Evolutionary conservation across 1,140 invertebrate genomes (phyloP).

Genomic region (Euwallacea fornicatus): DNA sequence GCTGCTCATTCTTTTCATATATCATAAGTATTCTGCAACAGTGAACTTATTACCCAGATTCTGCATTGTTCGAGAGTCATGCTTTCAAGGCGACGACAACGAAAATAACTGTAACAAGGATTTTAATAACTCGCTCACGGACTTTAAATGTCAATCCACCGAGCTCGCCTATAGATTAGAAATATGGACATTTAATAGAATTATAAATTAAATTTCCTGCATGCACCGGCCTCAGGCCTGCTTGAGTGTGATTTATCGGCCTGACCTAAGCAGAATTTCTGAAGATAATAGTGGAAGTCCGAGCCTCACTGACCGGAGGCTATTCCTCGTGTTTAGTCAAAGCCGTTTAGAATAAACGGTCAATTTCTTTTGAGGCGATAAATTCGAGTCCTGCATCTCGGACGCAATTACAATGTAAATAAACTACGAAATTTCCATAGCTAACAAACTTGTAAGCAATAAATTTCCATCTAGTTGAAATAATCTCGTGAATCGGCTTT

Average conservation of each 20-base stretch:
- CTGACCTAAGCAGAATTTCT: neutral
- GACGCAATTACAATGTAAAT: slow-evolving; percentile 26
- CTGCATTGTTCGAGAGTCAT: slow-evolving; percentile 13
- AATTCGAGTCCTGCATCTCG: slow-evolving; percentile 3
- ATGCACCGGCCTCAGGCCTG: neutral
- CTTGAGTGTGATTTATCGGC: slow-evolving; percentile 10
- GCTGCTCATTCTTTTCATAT: neutral
- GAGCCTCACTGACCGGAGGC: too few species aligned
- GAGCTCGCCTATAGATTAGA: slow-evolving; percentile 7
- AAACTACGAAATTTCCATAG: slow-evolving; percentile 34
- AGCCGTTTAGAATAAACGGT: neutral
- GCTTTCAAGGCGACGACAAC: slow-evolving; percentile 17
- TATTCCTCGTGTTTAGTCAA: too few species aligned
- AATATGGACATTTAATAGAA: slow-evolving; percentile 13
- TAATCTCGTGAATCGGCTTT: slow-evolving; percentile 30
- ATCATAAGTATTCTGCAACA: slow-evolving; percentile 3
- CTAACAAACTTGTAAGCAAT: slow-evolving; percentile 31
- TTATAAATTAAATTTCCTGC: slow-evolving; percentile 21
- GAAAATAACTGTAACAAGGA: slow-evolving; percentile 24
- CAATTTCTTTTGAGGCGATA: neutral
- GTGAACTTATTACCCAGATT: slow-evolving; percentile 7
- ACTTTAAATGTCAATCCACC: slow-evolving; percentile 24
- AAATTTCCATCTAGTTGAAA: slow-evolving; percentile 37
- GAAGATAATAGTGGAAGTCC: too few species aligned
- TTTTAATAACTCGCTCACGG: slow-evolving; percentile 22